Base-by-base conservation (phyloP, 1,140 invertebrate genomes). In the Meloidogyne hapla region DNA sequence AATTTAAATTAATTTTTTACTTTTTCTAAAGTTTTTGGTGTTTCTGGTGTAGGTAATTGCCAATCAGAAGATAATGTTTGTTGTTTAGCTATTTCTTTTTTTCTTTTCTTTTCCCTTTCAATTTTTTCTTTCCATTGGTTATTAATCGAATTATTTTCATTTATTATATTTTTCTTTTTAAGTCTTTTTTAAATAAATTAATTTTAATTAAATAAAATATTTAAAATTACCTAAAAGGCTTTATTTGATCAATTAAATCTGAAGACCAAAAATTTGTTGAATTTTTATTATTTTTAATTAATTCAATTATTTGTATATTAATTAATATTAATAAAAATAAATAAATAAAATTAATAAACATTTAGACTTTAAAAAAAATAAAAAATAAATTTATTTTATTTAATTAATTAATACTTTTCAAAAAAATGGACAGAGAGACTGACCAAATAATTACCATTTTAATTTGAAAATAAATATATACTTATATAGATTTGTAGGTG, bases 11-110 rank as follows among this genome's bases (percentile, higher is more conserved):
- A 56, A 56, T n/a, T n/a, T 23, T 9, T 2, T 13, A 72, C 70
- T 63, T 72, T n/a, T 18, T 56, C 56, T 13, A 73, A 38, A 21
- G 12, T 38, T n/a, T 33, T 23, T 15, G 70, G 21, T 38, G 40
- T 25, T 38, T 73, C 70, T 13, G 70, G 56, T 9, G 56, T 56
- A 18, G 70, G 70, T 64, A 61, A 73, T 15, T 61, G 56, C 70
- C 70, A 73, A 33, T 73, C 70, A 21, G 42, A n/a, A 21, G 70
- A 73, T 13, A 73, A 38, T 56, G 18, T n/a, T 56, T 56, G 48
- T 28, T 25, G 18, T 15, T 26, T 18, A 56, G 15, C 38, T 38
- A 33, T 26, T 73, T 13, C 13, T 62, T 72, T 62, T 38, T 25
- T 33, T 2, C 69, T 67, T 33, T 33, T 38, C 9, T 25, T 67